Conservation (phyloP, 2,888 invertebrate species). For the Serripes groenlandicus region DNA sequence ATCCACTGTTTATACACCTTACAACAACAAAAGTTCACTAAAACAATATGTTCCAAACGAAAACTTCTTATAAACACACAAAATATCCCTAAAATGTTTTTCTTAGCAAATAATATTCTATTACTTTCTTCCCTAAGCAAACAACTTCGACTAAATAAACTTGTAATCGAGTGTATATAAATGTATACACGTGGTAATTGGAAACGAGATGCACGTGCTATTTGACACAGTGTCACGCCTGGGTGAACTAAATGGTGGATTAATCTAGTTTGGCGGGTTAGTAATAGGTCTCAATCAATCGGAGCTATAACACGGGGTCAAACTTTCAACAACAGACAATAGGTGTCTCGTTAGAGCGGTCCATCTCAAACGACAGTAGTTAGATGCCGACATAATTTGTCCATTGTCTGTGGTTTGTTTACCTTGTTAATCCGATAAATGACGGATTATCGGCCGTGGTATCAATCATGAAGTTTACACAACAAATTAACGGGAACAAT, state of each 20-base stretch:
- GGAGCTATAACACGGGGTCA: slow-evolving; percentile 19
- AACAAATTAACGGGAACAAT: slow-evolving; percentile 16
- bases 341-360: slow-evolving; percentile 29
- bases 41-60: background rate
- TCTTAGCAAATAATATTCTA: background rate
- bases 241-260: background rate
- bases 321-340: slow-evolving; percentile 13
- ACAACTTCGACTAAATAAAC: background rate
- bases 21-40: background rate
- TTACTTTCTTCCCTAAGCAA: background rate
- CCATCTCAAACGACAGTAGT: slow-evolving; percentile 36
- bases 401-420: slow-evolving; percentile 7
- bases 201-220: slow-evolving; percentile 9
- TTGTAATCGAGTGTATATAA: background rate
- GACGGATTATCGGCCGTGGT: background rate
- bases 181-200: background rate
- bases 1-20: background rate
- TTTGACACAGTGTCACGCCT: background rate
- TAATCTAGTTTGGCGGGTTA: slow-evolving; percentile 4
- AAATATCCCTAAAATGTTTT: background rate
- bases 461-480: slow-evolving; percentile 1
- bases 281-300: slow-evolving; percentile 30
- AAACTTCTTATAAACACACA: background rate
- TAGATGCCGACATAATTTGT: background rate
- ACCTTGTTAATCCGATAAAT: background rate